Evolutionary conservation across 2,797 vertebrate species (phyloP).

Genomic region (Podargus strigoides): DNA sequence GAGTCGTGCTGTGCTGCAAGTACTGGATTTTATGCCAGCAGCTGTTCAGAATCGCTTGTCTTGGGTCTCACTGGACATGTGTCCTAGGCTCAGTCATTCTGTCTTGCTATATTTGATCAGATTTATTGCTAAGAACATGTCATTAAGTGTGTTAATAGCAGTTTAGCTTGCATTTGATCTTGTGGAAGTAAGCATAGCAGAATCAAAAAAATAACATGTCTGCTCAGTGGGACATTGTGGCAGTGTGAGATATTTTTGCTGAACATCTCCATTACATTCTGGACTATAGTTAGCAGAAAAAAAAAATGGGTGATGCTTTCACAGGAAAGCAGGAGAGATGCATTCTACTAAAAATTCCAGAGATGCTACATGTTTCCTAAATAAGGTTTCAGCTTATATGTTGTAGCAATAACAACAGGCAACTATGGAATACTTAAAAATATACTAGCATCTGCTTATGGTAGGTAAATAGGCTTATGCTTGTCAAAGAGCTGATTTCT

Average conservation of each 20-base stretch:
- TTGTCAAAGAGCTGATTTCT: neutral
- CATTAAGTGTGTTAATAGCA: neutral
- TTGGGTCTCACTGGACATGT: neutral
- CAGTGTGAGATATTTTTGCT: slow-evolving; percentile 65
- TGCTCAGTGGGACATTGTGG: neutral
- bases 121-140: neutral
- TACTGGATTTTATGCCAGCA: neutral
- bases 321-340: neutral
- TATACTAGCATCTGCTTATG: neutral
- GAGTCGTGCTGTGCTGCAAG: neutral
- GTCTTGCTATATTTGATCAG: slow-evolving; percentile 28
- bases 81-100: neutral
- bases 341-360: slow-evolving; percentile 7
- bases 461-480: neutral
- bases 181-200: neutral
- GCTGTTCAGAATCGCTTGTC: neutral
- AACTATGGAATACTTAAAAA: slow-evolving; percentile 23
- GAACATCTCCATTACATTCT: slow-evolving; percentile 64
- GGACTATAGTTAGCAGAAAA: slow-evolving; percentile 72
- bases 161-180: neutral
- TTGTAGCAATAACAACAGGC: neutral
- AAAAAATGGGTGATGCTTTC: slow-evolving; percentile 45
- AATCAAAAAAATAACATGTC: slow-evolving; percentile 1
- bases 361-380: slow-evolving; percentile 1
- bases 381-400: neutral